Percentiles rank a stretch among this genome's conserved stretches.
Evolutionary conservation across 2,888 invertebrate genomes (phyloP).

Genomic region (Minunthozetes semirufus): DNA sequence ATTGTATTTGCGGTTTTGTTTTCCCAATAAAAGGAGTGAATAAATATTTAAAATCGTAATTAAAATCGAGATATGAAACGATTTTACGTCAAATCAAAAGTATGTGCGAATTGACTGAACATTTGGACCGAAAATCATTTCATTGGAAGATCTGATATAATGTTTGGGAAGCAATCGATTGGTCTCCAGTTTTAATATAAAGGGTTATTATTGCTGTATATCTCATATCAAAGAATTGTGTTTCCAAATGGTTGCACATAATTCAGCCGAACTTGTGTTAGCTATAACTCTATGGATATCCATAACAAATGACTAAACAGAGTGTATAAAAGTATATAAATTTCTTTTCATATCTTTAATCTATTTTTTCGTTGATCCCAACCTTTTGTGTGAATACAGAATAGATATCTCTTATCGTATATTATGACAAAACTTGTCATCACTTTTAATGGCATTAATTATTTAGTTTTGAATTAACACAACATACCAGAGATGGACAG

Average conservation of each 20-base stretch:
- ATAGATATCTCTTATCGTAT: conserved; percentile 3
- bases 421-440: neutral
- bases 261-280: neutral
- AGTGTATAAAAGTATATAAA: neutral
- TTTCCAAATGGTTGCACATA: conserved; percentile 10
- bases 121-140: neutral
- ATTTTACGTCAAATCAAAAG: too few species aligned
- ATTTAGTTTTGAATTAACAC: neutral
- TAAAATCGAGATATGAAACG: too few species aligned
- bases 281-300: neutral
- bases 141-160: neutral
- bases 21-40: too few species aligned
- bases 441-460: neutral
- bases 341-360: conserved; percentile 20
- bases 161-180: conserved; percentile 4
- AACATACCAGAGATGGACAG: neutral
- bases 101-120: too few species aligned
- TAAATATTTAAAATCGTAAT: too few species aligned
- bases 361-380: neutral
- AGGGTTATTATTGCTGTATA: neutral
- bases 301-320: conserved; percentile 12
- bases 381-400: neutral
- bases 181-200: neutral
- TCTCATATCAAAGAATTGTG: neutral
- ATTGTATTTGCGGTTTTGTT: too few species aligned